Evolutionary conservation across 2,797 vertebrate species (phyloP).

Genomic region (Microctenopoma steveboyesi): DNA sequence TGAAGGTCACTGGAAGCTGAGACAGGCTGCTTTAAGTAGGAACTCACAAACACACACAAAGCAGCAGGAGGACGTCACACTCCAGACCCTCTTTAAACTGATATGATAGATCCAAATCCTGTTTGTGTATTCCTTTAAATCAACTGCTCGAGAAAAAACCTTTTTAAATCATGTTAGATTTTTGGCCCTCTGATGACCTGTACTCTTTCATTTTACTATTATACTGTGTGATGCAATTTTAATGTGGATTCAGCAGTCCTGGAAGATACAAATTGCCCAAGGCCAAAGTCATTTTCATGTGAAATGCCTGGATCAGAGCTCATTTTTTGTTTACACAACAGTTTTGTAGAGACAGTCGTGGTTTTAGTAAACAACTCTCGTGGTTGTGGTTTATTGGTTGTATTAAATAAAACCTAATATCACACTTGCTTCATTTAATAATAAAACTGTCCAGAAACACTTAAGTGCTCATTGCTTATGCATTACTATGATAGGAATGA

Average conservation of each 20-base stretch:
- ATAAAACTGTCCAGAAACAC: conserved; percentile 14
- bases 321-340: conserved; percentile 22
- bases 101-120: not conserved
- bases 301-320: conserved; percentile 10
- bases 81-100: conserved; percentile 14
- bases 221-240: conserved; percentile 17
- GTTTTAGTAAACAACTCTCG: conserved; percentile 3
- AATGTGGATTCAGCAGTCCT: conserved; percentile 40
- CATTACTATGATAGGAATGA: not conserved
- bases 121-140: conserved; percentile 11
- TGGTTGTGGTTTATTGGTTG: conserved; percentile 8
- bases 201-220: conserved; percentile 26
- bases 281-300: conserved; percentile 43
- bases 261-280: conserved; percentile 23
- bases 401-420: conserved; percentile 15
- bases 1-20: conserved; percentile 59
- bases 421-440: not conserved
- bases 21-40: conserved; percentile 30
- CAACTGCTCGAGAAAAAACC: not conserved
- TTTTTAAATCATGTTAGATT: not conserved
- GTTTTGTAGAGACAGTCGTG: conserved; percentile 1
- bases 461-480: not conserved
- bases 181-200: conserved; percentile 9
- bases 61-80: conserved; percentile 11
- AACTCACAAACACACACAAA: conserved; percentile 31